These are phyloP conservation scores for Diadumene lineata DNA, from an alignment of 92 coral and sea anemone genomes.

Conservation along the genomic window DNA sequence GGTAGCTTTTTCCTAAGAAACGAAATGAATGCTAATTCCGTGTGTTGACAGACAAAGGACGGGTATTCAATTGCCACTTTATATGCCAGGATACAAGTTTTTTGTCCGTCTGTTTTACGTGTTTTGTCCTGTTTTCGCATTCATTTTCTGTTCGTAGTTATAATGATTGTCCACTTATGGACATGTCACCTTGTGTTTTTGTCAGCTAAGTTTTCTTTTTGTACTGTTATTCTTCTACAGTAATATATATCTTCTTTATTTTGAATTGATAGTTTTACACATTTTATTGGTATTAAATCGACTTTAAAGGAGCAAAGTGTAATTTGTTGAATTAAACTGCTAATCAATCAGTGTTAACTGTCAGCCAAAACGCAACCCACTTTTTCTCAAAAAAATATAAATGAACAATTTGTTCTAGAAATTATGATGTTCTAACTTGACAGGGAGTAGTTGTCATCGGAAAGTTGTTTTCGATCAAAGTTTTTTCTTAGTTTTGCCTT, in stretches of 20 bases:
- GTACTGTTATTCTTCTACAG: no score
- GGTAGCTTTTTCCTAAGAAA: slow-evolving; percentile 46
- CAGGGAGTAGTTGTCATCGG: no score
- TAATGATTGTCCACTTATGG: no score
- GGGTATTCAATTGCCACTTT: slow-evolving; percentile 3
- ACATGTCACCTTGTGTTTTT: no score
- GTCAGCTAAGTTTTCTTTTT: no score
- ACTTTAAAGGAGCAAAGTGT: background rate
- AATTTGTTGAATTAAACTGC: background rate
- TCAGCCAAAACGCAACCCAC: no score
- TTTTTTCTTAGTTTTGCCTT: no score
- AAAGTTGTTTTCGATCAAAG: no score
- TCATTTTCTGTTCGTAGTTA: background rate
- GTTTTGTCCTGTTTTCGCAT: slow-evolving; percentile 6
- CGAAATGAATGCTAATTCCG: slow-evolving; percentile 8
- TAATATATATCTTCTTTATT: background rate
- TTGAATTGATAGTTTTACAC: background rate
- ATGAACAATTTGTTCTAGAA: background rate
- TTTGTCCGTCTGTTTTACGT: background rate
- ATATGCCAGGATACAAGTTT: slow-evolving; percentile 9
- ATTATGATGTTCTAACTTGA: no score
- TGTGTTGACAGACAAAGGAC: background rate
- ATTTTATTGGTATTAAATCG: background rate
- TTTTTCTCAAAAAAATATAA: no score
- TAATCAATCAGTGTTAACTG: no score